Percentiles rank a stretch among this genome's conserved stretches.
phyloP scores from a whole-genome alignment of 2,888 invertebrate genomes.

The Pimpla rufipes region DNA sequence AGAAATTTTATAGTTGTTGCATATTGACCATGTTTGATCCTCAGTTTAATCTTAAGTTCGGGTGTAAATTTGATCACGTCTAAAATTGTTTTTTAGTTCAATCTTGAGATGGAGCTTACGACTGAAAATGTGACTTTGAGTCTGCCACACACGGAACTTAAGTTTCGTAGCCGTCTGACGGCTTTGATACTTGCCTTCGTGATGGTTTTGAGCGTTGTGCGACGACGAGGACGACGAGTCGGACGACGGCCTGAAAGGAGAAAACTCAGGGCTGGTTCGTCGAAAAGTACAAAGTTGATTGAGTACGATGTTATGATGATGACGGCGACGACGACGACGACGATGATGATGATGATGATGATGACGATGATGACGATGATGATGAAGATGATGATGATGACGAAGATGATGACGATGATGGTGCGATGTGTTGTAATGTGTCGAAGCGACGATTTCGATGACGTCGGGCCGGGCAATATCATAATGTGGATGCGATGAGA shows the following conservation, averaged over 20 bases:
- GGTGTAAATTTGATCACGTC: too few relatives aligned
- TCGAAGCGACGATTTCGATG: conserved; percentile 52
- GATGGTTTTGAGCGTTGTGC: conserved; percentile 84
- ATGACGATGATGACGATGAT: conserved; percentile 52
- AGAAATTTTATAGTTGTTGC: too few relatives aligned
- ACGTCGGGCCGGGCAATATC: conserved; percentile 47
- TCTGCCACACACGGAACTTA: background rate
- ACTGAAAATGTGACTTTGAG: conserved; percentile 45
- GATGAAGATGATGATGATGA: conserved; percentile 63
- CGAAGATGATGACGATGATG: conserved; percentile 64
- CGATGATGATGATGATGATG: conserved; percentile 59
- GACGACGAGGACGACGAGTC: conserved; percentile 83
- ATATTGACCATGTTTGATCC: too few relatives aligned
- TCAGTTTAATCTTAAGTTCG: too few relatives aligned
- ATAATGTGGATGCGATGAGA: conserved; percentile 59
- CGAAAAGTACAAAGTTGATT: conserved; percentile 70
- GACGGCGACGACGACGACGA: conserved; percentile 68
- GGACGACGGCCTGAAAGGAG: conserved; percentile 86
- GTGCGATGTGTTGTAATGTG: conserved; percentile 64
- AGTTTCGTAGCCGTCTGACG: background rate
- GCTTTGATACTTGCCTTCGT: conserved; percentile 80
- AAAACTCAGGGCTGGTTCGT: conserved; percentile 85
- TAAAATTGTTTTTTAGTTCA: too few relatives aligned
- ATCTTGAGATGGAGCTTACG: too few relatives aligned
- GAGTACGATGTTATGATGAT: conserved; percentile 57